phyloP scores from a whole-genome alignment of 2,888 invertebrate genomes.

The Geotrupes spiniger region DNA sequence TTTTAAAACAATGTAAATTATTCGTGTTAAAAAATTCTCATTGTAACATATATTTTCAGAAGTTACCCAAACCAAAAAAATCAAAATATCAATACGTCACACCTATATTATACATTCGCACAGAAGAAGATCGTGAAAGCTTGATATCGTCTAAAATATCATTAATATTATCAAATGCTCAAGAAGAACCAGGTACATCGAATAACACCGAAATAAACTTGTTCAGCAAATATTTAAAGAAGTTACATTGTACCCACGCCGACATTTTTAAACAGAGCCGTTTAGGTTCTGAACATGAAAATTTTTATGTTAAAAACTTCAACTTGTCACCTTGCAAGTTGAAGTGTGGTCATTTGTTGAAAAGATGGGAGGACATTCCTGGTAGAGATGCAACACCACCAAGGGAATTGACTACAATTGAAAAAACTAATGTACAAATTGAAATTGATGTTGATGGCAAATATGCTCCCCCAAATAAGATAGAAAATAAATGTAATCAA shows the following conservation, averaged over 20 bases:
- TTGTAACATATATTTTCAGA: conserved; percentile 32
- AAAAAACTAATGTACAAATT: neutral
- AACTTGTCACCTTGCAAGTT: conserved; percentile 47
- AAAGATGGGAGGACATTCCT: conserved; percentile 61
- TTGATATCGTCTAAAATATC: conserved; percentile 42
- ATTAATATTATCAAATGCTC: conserved; percentile 32
- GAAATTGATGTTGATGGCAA: conserved; percentile 1
- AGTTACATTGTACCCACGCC: neutral
- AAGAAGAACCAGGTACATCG: neutral
- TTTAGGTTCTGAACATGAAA: conserved; percentile 12
- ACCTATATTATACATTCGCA: conserved; percentile 42
- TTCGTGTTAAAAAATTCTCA: too few species aligned
- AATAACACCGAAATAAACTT: neutral
- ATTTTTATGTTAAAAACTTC: conserved; percentile 29
- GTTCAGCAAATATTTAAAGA: conserved; percentile 5
- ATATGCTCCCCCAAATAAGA: too few species aligned
- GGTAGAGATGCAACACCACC: conserved; percentile 61
- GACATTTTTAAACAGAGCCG: neutral
- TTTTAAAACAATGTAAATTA: too few species aligned
- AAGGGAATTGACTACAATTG: conserved; percentile 12
- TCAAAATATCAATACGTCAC: conserved; percentile 43
- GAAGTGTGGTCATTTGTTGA: conserved; percentile 55
- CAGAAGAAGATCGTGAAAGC: conserved; percentile 40
- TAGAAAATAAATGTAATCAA: too few species aligned
- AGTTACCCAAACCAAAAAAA: conserved; percentile 33